These are phyloP conservation scores for Carcharodon carcharias DNA, from an alignment of 2,797 vertebrate genomes.

Conservation along the genomic window DNA sequence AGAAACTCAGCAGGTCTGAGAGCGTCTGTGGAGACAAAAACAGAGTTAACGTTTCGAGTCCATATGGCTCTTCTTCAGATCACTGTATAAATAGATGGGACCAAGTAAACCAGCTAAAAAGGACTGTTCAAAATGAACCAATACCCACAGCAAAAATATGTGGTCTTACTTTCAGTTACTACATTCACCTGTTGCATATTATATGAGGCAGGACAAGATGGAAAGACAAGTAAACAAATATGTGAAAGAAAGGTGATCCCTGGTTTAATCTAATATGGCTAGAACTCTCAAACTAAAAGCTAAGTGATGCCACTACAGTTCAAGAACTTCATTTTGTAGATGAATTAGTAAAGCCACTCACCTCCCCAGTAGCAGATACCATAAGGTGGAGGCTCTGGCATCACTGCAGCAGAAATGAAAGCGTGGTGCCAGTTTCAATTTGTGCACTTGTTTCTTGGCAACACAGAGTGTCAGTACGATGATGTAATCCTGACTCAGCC, in stretches of 20 bases:
- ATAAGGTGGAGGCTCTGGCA: neutral
- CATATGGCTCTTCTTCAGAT: no score
- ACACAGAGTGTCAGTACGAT: neutral
- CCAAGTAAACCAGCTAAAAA: neutral
- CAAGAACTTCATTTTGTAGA: no score
- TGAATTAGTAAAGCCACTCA: neutral
- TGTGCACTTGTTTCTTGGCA: slow-evolving; percentile 32
- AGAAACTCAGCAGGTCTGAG: no score
- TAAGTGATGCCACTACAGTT: neutral
- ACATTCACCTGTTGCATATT: neutral
- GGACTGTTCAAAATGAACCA: neutral
- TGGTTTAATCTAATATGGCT: neutral
- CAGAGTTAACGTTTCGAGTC: no score
- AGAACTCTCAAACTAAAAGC: neutral
- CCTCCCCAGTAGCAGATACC: neutral
- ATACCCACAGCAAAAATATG: neutral
- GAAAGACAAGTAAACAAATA: neutral
- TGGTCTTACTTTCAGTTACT: no score
- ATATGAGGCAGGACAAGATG: neutral
- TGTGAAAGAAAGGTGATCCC: neutral
- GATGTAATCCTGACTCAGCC: slow-evolving; percentile 2
- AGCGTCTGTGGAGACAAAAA: no score
- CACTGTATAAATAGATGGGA: neutral
- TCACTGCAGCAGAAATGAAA: neutral
- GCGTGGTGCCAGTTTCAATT: slow-evolving; percentile 3